Conservation (phyloP, 2,888 invertebrate species). For the Nasonovia ribisnigri region DNA sequence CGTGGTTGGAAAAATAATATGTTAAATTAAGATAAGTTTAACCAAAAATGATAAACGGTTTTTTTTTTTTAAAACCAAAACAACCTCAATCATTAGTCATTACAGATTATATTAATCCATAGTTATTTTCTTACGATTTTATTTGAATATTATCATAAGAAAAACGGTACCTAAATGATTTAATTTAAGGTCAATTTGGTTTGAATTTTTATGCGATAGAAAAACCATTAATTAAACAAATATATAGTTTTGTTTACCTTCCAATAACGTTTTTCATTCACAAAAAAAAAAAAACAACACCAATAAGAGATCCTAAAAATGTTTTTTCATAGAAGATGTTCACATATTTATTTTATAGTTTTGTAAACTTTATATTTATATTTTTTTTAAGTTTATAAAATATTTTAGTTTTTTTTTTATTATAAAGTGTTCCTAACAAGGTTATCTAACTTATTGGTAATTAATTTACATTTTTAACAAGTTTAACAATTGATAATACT, state of each 20-base stretch:
- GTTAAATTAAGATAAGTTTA: background rate
- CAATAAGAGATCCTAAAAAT: background rate
- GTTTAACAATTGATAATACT: too few species aligned
- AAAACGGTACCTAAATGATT: background rate
- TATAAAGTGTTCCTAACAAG: too few species aligned
- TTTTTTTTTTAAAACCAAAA: background rate
- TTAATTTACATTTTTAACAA: too few species aligned
- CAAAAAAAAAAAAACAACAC: background rate
- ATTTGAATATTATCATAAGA: background rate
- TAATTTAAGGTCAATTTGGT: background rate
- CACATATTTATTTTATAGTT: background rate
- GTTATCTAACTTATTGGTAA: too few species aligned
- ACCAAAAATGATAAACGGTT: background rate
- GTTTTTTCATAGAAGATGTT: background rate
- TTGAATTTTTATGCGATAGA: background rate
- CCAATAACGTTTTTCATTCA: background rate
- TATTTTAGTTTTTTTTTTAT: too few species aligned
- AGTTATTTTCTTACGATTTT: background rate
- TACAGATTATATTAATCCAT: background rate
- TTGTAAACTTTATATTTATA: background rate
- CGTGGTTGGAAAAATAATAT: background rate
- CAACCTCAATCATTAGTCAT: background rate
- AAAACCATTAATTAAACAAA: background rate
- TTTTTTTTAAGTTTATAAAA: too few species aligned
- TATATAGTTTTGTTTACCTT: background rate